Percentiles rank a stretch among this genome's conserved stretches.
Conservation (phyloP, 2,113 vertebrate species). For the Microcebus murinus region DNA sequence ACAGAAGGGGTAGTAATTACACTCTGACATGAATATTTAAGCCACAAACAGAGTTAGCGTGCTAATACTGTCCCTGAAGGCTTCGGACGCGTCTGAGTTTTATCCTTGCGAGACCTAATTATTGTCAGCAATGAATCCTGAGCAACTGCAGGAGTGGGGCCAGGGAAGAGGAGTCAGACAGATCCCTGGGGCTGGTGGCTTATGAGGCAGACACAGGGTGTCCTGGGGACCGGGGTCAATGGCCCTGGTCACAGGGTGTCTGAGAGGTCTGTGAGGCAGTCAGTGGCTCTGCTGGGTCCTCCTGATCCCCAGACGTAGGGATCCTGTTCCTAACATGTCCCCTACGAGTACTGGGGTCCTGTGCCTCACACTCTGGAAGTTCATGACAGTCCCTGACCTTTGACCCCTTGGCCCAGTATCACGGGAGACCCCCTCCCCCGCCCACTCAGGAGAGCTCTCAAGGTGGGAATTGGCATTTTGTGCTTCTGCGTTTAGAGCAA, state of each 20-base stretch:
- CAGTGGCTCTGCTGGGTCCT: background rate
- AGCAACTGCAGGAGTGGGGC: constrained; percentile 72
- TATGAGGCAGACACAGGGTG: background rate
- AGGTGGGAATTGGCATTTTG: background rate
- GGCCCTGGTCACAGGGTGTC: background rate
- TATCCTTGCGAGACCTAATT: constrained; percentile 86
- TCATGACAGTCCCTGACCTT: background rate
- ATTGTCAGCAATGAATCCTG: constrained; percentile 84
- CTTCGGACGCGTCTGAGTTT: constrained; percentile 82
- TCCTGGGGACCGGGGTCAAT: background rate
- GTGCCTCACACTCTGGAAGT: background rate
- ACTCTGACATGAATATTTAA: constrained; percentile 88
- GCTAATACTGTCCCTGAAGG: constrained; percentile 84
- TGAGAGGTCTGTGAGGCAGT: background rate
- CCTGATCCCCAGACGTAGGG: background rate
- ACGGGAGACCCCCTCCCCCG: background rate
- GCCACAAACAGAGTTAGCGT: constrained; percentile 84
- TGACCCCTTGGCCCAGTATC: background rate
- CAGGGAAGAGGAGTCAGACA: constrained; percentile 61
- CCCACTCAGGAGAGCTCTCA: background rate
- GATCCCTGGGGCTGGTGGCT: background rate
- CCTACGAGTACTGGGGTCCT: rapidly evolving
- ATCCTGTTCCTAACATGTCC: background rate
- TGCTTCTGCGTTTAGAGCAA: background rate
- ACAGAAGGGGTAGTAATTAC: constrained; percentile 82